These are phyloP conservation scores for Dryas iulia DNA, from an alignment of 1,140 invertebrate genomes.

Conservation along the genomic window DNA sequence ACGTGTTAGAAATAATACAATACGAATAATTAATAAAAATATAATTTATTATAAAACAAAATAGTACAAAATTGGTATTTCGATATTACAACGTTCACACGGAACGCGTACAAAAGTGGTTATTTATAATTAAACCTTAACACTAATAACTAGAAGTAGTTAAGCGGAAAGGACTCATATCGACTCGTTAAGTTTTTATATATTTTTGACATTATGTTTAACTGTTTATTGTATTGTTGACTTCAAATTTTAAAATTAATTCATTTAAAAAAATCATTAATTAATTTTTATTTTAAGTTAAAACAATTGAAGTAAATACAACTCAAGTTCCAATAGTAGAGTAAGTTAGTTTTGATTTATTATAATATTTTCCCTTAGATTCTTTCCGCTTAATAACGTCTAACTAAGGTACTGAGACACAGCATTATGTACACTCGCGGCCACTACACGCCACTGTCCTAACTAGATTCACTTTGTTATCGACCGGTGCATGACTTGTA, in stretches of 20 bases:
- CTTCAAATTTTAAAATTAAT: too few species aligned
- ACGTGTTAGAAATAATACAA: constrained; percentile 23
- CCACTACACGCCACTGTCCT: constrained; percentile 46
- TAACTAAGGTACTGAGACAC: constrained; percentile 65
- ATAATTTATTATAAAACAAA: constrained; percentile 79
- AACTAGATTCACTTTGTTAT: constrained; percentile 36
- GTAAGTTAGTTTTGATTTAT: neutral
- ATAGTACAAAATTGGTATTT: constrained; percentile 67
- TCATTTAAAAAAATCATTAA: too few species aligned
- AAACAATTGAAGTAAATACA: neutral
- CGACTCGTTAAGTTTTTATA: neutral
- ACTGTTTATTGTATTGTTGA: neutral
- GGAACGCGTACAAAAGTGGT: constrained; percentile 43
- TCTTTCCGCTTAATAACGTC: neutral
- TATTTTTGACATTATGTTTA: neutral
- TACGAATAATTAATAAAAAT: constrained; percentile 53
- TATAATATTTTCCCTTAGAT: too few species aligned
- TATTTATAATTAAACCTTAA: constrained; percentile 54
- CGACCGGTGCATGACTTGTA: constrained; percentile 42
- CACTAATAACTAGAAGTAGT: constrained; percentile 34
- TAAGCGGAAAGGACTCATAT: neutral
- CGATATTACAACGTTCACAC: constrained; percentile 55
- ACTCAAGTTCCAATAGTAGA: neutral
- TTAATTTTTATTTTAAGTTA: too few species aligned
- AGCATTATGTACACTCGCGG: constrained; percentile 60